These are phyloP conservation scores for Darevskia nairensis DNA, from an alignment of 2,797 vertebrate genomes.

Conservation along the genomic window DNA sequence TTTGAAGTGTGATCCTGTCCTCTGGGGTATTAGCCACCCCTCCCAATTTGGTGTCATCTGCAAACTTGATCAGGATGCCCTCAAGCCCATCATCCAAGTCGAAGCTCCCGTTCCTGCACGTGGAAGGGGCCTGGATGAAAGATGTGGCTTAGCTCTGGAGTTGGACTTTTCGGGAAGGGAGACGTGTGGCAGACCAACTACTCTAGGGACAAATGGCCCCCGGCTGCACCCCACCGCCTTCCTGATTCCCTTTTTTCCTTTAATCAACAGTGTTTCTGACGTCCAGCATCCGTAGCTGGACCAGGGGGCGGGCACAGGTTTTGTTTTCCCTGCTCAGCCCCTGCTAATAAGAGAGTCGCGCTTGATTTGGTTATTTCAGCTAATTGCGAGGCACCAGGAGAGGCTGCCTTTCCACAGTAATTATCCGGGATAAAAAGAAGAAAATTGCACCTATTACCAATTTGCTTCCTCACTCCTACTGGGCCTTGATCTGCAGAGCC, in stretches of 20 bases:
- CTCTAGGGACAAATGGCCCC: not conserved
- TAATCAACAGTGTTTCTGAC: conserved; percentile 28
- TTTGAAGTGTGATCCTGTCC: no score
- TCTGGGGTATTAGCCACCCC: no score
- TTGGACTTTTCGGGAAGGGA: not conserved
- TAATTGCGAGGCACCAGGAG: conserved; percentile 60
- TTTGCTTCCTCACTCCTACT: conserved; percentile 27
- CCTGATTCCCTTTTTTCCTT: conserved; percentile 35
- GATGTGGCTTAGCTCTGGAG: no score
- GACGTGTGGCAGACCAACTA: not conserved
- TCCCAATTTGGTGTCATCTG: no score
- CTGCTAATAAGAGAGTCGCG: fast-evolving
- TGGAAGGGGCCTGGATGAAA: no score
- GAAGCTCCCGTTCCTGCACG: not conserved
- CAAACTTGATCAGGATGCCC: no score
- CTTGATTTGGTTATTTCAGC: conserved; percentile 54
- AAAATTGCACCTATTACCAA: not conserved
- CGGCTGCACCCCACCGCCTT: not conserved
- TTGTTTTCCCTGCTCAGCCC: conserved; percentile 55
- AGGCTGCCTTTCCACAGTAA: conserved; percentile 39
- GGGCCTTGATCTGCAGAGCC: not conserved
- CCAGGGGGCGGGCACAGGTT: conserved; percentile 6
- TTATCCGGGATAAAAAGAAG: conserved; percentile 33
- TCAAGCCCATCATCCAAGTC: no score
- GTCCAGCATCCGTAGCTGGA: not conserved